These are phyloP conservation scores for Stegostoma tigrinum DNA, from an alignment of 2,113 vertebrate genomes.

Conservation along the genomic window DNA sequence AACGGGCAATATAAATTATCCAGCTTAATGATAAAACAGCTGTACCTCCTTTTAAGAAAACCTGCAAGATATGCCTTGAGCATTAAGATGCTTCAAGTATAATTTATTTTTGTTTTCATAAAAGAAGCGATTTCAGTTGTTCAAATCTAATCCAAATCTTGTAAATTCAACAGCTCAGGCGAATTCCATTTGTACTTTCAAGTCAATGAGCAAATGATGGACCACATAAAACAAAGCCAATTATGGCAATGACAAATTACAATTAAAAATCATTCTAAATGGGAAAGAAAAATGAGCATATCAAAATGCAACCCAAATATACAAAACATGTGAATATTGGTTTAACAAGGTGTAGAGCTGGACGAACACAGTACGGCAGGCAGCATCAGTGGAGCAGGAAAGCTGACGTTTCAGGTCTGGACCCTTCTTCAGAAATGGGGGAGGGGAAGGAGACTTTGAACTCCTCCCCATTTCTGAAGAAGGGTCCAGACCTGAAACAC, in stretches of 20 bases:
- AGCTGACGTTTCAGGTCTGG: no score
- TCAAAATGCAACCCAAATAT: slow-evolving; percentile 17
- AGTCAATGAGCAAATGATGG: slow-evolving; percentile 9
- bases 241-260: background rate
- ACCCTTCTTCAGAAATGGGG: no score
- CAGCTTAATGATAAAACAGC: background rate
- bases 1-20: background rate
- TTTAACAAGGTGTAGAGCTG: no score
- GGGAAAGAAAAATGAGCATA: background rate
- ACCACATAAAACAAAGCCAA: background rate
- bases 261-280: background rate
- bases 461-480: no score
- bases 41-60: background rate
- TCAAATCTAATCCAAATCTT: background rate
- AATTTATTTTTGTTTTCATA: background rate
- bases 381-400: no score
- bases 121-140: background rate
- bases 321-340: background rate
- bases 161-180: background rate
- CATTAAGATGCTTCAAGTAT: background rate
- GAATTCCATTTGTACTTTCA: slow-evolving; percentile 21
- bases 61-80: background rate
- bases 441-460: no score
- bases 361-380: no score
- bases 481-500: no score